Evolutionary conservation across 2,113 vertebrate genomes (phyloP).

Genomic region (Tragelaphus strepsiceros): DNA sequence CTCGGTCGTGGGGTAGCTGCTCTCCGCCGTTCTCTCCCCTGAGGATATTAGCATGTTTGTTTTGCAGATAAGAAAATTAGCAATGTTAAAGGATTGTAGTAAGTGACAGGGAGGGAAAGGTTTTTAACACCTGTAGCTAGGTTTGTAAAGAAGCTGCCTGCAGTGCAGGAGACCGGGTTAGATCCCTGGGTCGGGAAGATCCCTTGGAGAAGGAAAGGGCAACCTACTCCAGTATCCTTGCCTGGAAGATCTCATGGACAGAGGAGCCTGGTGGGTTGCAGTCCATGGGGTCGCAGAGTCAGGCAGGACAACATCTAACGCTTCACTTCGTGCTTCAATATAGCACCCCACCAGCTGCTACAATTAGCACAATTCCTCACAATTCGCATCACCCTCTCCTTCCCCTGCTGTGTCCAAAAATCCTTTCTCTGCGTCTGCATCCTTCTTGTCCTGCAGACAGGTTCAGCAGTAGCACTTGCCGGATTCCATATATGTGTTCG

Average conservation of each 20-base stretch:
- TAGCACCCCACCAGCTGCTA: neutral
- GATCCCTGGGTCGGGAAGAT: neutral
- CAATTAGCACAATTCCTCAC: neutral
- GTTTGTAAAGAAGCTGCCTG: neutral
- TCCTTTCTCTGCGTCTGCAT: neutral
- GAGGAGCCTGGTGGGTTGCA: neutral
- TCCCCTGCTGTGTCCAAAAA: neutral
- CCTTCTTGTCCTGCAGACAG: neutral
- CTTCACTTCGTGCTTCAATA: neutral
- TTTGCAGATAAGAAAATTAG: neutral
- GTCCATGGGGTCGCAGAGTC: neutral
- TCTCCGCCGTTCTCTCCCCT: neutral
- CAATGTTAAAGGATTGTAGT: neutral
- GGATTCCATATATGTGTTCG: rapidly evolving
- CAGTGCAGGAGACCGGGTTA: neutral
- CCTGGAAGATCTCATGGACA: neutral
- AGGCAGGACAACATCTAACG: neutral
- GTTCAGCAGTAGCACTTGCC: neutral
- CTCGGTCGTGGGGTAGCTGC: no score
- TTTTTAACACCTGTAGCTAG: neutral
- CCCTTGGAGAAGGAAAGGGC: neutral
- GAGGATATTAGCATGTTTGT: neutral
- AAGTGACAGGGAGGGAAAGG: neutral
- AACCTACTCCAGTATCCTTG: neutral
- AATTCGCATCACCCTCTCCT: rapidly evolving